phyloP scores from a whole-genome alignment of 1,140 invertebrate species.

The Drosophila quadrilineata region DNA sequence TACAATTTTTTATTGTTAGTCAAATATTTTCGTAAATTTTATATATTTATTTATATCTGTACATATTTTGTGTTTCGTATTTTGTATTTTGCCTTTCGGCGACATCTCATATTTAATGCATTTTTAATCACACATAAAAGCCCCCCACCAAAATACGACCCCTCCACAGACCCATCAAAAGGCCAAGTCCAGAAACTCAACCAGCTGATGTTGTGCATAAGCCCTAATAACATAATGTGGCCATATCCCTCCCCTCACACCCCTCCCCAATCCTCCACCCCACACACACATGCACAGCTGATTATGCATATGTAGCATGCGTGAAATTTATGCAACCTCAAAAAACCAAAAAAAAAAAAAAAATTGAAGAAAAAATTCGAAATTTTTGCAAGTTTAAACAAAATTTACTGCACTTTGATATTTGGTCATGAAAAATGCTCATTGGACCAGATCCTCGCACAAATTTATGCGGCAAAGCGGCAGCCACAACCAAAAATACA shows the following conservation, averaged over 20 bases:
- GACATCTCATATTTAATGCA: conserved; percentile 63
- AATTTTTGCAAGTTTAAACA: conserved; percentile 68
- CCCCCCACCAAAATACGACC: conserved; percentile 10
- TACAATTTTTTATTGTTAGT: conserved; percentile 41
- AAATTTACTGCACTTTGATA: conserved; percentile 75
- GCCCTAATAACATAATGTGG: conserved; percentile 37
- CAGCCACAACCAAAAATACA: conserved; percentile 1
- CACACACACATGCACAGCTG: neutral
- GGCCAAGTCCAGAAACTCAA: no score
- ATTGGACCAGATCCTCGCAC: conserved; percentile 42
- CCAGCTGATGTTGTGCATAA: conserved; percentile 22
- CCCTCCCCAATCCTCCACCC: neutral
- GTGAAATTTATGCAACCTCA: conserved; percentile 41
- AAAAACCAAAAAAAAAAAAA: no score
- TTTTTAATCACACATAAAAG: conserved; percentile 72
- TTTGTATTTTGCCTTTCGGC: neutral
- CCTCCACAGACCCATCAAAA: no score
- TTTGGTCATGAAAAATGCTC: conserved; percentile 73
- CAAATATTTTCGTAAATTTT: conserved; percentile 9
- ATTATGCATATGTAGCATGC: neutral
- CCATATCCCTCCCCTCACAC: neutral
- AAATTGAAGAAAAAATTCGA: conserved; percentile 41
- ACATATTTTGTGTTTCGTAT: conserved; percentile 6
- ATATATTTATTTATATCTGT: neutral
- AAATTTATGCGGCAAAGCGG: conserved; percentile 54